These are phyloP conservation scores for Notothenia rossii DNA, from an alignment of 2,113 vertebrate species.

Conservation along the genomic window DNA sequence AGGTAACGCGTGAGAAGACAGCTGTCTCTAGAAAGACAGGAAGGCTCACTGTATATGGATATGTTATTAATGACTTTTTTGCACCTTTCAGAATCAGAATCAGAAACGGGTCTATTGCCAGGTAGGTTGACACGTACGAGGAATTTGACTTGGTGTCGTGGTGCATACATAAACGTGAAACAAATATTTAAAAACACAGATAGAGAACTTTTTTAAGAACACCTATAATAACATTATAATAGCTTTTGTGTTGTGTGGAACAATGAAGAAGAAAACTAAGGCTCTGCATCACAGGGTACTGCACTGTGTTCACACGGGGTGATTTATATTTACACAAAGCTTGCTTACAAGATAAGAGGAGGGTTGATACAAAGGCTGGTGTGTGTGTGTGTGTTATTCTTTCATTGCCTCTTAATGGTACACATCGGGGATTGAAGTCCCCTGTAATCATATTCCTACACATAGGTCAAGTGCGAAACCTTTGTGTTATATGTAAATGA, in stretches of 20 bases:
- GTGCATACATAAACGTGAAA: no score
- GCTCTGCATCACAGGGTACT: background rate
- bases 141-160: no score
- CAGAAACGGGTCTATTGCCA: no score
- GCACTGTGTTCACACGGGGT: background rate
- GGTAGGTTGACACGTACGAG: no score
- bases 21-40: background rate
- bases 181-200: no score
- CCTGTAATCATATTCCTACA: background rate
- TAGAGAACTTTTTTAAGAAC: no score
- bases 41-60: background rate
- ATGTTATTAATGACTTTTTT: background rate
- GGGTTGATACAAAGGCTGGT: background rate
- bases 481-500: background rate
- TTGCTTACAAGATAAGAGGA: background rate
- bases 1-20: slow-evolving; percentile 16
- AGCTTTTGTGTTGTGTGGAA: background rate
- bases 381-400: background rate
- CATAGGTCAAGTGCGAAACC: background rate
- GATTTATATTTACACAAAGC: background rate
- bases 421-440: background rate
- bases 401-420: background rate
- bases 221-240: background rate
- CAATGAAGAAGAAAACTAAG: background rate
- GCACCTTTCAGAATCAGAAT: background rate